Base-by-base conservation (phyloP, 1,140 invertebrate species). In the Drosophila aff. region DNA sequence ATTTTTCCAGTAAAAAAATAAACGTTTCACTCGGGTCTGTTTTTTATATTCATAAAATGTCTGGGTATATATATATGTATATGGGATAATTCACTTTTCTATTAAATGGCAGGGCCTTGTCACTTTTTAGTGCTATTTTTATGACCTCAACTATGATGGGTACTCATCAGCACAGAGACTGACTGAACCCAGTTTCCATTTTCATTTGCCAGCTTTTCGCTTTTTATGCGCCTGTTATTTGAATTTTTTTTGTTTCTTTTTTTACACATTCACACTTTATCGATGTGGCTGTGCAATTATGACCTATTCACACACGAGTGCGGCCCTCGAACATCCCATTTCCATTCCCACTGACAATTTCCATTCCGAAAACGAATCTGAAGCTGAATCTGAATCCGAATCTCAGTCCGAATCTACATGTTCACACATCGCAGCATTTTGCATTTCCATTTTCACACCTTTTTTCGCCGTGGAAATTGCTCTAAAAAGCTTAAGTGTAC, bases 171-270 rank as follows among this genome's bases (percentile, higher is more conserved):
- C 61, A 40, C 33, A 53, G 46, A 15, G 46, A 15, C 57, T 46
- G n/a, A 52, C 46, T 55, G 64, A 31, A 61, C 61, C 61, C 46
- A 66, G 66, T 66, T 69, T 66, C 62, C 66, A 69, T 66, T 66
- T 69, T 52, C 46, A 69, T 69, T 31, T 43, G 26, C 46, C 23
- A 53, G 38, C 47, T 71, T 55, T 67, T 55, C 50, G 28, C 61
- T 64, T 55, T 67, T 55, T 68, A 67, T 46, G 46, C 13, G 63
- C n/a, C n/a, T 46, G 40, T 68, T 69, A 44, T 69, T 50, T 64
- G 18, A 15, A 38, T 31, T 67, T 68, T 65, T 64, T 40, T 26
- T 28, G 40, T 16, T 64, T 0, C 23, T 64, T 38, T 23, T 38
- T 55, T 31, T 11, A 21, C 58, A n/a, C 38, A n/a, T 41, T 36